Conservation (phyloP, 2,113 vertebrate species). For the Rutilus rutilus region DNA sequence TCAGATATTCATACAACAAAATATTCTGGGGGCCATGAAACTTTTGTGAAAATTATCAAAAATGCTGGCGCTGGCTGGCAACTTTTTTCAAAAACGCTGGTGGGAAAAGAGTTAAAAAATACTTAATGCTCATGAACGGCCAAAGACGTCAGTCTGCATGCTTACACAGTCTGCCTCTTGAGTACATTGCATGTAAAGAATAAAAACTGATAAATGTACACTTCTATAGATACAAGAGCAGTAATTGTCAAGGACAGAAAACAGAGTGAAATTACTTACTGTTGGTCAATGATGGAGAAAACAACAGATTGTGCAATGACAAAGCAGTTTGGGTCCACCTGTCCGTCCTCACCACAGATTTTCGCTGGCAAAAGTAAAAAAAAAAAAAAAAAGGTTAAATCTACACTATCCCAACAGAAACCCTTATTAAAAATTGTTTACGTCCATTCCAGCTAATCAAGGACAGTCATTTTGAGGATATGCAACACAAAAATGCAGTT, state of each 20-base stretch:
- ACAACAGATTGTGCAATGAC: slow-evolving; percentile 90
- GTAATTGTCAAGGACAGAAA: not conserved
- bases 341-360: slow-evolving; percentile 97
- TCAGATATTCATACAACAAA: too few species aligned
- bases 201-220: not conserved
- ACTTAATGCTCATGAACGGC: not conserved
- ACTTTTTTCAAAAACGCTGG: too few species aligned
- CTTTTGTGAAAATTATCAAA: too few species aligned
- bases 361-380: slow-evolving; percentile 81
- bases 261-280: slow-evolving; percentile 80
- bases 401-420: not conserved
- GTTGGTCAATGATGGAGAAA: slow-evolving; percentile 90
- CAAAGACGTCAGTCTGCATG: not conserved
- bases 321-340: slow-evolving; percentile 98
- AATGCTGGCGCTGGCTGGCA: too few species aligned
- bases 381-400: not conserved
- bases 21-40: too few species aligned
- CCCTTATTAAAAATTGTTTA: not conserved
- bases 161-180: not conserved
- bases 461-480: not conserved
- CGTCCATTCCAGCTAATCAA: not conserved
- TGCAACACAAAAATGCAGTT: not conserved
- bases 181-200: not conserved
- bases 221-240: not conserved
- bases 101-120: not conserved